phyloP scores from a whole-genome alignment of 2,113 vertebrate genomes.

The Ciconia maguari region DNA sequence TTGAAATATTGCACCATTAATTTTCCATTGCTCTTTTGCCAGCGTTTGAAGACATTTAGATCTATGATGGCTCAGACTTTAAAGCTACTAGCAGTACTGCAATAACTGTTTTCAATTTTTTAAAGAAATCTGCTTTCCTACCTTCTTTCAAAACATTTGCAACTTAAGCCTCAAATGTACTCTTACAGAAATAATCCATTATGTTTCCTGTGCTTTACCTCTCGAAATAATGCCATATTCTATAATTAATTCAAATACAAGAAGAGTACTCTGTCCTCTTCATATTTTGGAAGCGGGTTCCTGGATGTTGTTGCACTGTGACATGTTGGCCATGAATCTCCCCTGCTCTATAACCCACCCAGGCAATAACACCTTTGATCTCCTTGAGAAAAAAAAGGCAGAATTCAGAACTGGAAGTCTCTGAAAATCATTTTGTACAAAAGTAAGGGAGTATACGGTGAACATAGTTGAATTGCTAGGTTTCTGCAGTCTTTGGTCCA shows the following conservation, averaged over 20 bases:
- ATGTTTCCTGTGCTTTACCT: neutral
- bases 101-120: conserved; percentile 10
- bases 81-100: conserved; percentile 6
- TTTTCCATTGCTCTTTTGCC: conserved; percentile 32
- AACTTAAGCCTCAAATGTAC: neutral
- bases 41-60: conserved; percentile 29
- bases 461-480: neutral
- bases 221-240: neutral
- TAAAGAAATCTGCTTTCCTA: neutral
- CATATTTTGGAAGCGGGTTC: neutral
- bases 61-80: conserved; percentile 34
- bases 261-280: neutral
- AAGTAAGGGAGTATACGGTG: fast-evolving
- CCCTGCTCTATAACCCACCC: neutral
- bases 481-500: neutral
- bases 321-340: neutral
- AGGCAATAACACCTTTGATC: neutral
- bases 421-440: neutral
- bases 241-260: neutral
- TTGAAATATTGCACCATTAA: conserved; percentile 46
- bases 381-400: neutral
- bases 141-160: neutral
- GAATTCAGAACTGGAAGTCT: neutral
- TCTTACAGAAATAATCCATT: neutral
- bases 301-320: neutral